Percentiles rank a stretch among this genome's conserved stretches.
Conservation (phyloP, 37 sponge, comb jelly and placozoan genomes). For the Bolinopsis microptera region DNA sequence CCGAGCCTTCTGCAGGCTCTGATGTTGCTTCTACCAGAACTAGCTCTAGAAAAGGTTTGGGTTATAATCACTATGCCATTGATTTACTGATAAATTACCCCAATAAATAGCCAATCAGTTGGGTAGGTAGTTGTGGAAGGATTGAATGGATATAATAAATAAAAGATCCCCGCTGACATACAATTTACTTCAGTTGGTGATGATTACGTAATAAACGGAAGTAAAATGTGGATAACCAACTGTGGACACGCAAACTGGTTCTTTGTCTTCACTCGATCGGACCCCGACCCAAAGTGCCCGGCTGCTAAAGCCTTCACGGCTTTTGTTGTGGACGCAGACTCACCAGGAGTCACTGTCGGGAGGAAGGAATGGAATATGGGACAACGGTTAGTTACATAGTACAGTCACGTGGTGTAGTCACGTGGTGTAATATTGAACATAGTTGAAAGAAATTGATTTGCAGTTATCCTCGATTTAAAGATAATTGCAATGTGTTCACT, state of each 20-base stretch:
- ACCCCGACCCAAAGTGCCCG: conserved; percentile 72
- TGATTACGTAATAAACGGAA: conserved; percentile 92
- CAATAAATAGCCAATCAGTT: no score
- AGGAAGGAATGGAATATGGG: conserved; percentile 99
- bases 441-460: no score
- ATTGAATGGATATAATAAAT: no score
- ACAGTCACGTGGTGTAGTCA: no score
- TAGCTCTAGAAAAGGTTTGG: conserved; percentile 71
- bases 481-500: no score
- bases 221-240: conserved; percentile 99
- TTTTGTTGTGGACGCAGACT: conserved; percentile 90
- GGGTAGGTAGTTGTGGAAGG: no score
- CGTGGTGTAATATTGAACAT: no score
- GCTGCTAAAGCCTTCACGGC: conserved; percentile 85
- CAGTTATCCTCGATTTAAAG: no score
- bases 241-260: conserved; percentile 97
- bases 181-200: conserved; percentile 46
- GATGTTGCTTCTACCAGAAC: conserved; percentile 90
- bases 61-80: no score
- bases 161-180: no score
- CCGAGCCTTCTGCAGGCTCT: conserved; percentile 88
- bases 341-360: conserved; percentile 85
- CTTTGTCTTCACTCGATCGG: conserved; percentile 87
- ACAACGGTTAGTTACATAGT: conserved; percentile 71
- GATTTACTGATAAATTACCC: no score